Percentiles rank a stretch among this genome's conserved stretches.
phyloP scores from a whole-genome alignment of 2,113 vertebrate species.

The Chiloscyllium plagiosum region DNA sequence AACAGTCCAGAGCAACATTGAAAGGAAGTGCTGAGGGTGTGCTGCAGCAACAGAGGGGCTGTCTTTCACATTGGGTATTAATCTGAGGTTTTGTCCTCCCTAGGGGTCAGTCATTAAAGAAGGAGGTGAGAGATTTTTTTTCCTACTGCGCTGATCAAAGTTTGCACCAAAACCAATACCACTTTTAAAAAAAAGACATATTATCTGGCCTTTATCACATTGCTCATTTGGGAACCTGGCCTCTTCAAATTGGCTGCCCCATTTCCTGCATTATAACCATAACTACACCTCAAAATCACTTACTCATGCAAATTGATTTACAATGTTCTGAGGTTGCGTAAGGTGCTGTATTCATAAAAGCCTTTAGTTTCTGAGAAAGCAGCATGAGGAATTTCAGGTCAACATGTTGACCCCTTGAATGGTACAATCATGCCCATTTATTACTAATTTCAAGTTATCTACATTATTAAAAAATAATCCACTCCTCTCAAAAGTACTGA shows the following conservation, averaged over 20 bases:
- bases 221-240: not conserved
- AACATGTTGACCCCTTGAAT: not conserved
- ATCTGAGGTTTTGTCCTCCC: too few relatives aligned
- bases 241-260: not conserved
- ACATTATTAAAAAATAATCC: not conserved
- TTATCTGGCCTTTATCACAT: not conserved
- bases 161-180: too few relatives aligned
- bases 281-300: not conserved
- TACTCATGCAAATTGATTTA: not conserved
- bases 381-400: not conserved
- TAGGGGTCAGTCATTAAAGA: not conserved
- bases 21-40: not conserved
- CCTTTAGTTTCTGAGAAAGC: slow-evolving; percentile 1
- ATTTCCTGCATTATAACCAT: not conserved
- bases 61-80: not conserved
- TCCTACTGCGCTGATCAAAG: not conserved
- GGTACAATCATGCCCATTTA: not conserved
- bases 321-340: not conserved
- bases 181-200: not conserved
- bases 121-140: not conserved
- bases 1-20: not conserved
- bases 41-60: not conserved
- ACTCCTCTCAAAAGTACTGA: not conserved
- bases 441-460: not conserved
- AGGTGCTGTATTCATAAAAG: not conserved